phyloP scores from a whole-genome alignment of 2,888 invertebrate genomes.

The Rhimphoctona megacephalus region DNA sequence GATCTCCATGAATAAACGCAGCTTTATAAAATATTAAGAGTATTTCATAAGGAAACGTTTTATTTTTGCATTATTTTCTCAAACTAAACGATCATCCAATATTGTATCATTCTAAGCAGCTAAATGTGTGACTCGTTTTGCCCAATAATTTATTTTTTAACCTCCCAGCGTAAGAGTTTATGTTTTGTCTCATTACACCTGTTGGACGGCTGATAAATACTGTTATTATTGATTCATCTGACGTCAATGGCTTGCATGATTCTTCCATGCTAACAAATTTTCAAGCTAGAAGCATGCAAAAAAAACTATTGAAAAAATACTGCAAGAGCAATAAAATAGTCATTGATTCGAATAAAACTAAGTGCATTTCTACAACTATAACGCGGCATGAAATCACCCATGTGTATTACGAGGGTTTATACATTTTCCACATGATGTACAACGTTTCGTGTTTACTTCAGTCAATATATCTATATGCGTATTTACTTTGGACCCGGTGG shows the following conservation, averaged over 20 bases:
- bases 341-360: neutral
- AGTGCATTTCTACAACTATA: neutral
- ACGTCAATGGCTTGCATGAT: neutral
- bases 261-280: neutral
- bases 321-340: neutral
- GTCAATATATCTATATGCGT: conserved; percentile 9
- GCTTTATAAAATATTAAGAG: neutral
- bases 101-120: neutral
- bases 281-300: neutral
- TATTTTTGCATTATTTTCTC: neutral
- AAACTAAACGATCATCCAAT: neutral
- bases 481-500: conserved; percentile 3
- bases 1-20: neutral
- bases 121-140: neutral
- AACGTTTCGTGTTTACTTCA: conserved; percentile 40
- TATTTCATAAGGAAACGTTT: neutral
- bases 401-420: conserved; percentile 22
- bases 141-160: neutral
- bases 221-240: neutral
- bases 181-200: neutral
- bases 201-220: neutral
- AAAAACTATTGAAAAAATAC: neutral
- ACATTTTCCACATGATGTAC: conserved; percentile 41
- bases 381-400: neutral
- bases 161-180: neutral